Evolutionary conservation across 1,140 invertebrate genomes (phyloP).

Genomic region (Platorchestia sp.): DNA sequence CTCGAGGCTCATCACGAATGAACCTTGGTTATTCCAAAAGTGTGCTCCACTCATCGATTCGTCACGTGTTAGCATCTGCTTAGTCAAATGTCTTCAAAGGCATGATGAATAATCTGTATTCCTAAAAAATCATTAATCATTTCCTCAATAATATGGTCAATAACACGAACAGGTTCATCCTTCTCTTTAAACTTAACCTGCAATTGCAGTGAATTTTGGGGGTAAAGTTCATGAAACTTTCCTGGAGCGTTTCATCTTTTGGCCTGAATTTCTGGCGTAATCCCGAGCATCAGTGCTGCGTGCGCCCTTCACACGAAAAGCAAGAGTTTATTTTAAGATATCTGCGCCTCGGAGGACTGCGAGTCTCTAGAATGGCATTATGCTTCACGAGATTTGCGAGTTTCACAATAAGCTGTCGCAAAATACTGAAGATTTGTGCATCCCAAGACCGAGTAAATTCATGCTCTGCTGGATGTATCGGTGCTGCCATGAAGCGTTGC

Average conservation of each 20-base stretch:
- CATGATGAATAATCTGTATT: background rate
- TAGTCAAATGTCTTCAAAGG: background rate
- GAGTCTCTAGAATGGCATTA: background rate
- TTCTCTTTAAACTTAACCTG: background rate
- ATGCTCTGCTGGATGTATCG: background rate
- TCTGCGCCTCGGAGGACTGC: background rate
- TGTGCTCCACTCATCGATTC: background rate
- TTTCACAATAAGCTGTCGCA: background rate
- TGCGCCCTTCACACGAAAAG: background rate
- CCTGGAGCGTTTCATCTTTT: background rate
- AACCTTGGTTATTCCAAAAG: background rate
- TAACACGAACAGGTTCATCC: background rate
- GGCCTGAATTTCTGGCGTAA: background rate
- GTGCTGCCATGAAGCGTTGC: background rate
- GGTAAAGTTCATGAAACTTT: background rate
- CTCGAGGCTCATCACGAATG: background rate
- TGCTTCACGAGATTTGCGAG: background rate
- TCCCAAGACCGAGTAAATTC: background rate
- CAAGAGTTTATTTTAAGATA: background rate
- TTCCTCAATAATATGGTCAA: too few relatives aligned
- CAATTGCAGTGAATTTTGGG: background rate
- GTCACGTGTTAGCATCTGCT: background rate
- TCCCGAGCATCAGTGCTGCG: background rate
- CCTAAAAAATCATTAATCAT: background rate
- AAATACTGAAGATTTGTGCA: background rate